Percentiles rank a stretch among this genome's conserved stretches.
phyloP scores from a whole-genome alignment of 1,140 invertebrate species.

The Brachionus sp. region DNA sequence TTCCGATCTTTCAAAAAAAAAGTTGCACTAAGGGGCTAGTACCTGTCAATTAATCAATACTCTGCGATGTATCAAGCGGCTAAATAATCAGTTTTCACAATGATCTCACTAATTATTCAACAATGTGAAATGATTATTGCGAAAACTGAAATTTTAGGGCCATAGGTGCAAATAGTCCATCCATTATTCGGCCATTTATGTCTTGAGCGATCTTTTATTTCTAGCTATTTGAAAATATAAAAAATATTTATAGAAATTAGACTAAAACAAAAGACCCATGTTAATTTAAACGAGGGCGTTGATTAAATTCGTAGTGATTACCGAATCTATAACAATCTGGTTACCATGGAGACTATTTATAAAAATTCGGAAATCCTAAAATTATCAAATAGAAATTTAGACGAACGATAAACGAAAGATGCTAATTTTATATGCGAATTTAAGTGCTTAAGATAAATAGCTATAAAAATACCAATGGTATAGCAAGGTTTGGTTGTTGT shows the following conservation, averaged over 20 bases:
- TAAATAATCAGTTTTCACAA: conserved; percentile 46
- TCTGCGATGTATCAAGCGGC: not conserved
- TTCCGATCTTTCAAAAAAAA: not conserved
- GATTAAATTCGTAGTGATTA: conserved; percentile 31
- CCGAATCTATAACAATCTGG: not conserved
- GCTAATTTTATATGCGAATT: not conserved
- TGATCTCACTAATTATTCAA: conserved; percentile 42
- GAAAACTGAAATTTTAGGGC: conserved; percentile 41
- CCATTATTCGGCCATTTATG: not conserved
- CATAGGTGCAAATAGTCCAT: not conserved
- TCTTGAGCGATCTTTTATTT: not conserved
- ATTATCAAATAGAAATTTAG: conserved; percentile 5
- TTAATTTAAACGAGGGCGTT: not conserved
- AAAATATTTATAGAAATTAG: not conserved
- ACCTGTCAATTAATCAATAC: not conserved
- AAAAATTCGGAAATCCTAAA: conserved; percentile 24
- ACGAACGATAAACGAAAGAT: not conserved
- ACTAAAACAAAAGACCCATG: not conserved
- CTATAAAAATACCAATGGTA: conserved; percentile 2
- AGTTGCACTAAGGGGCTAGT: not conserved
- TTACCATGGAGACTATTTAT: not conserved
- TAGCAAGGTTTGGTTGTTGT: not conserved
- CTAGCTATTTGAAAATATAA: no score
- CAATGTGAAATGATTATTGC: conserved; percentile 44
- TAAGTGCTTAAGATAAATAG: not conserved